Evolutionary conservation across 1,140 invertebrate genomes (phyloP).

Genomic region (Aphelinus certus): DNA sequence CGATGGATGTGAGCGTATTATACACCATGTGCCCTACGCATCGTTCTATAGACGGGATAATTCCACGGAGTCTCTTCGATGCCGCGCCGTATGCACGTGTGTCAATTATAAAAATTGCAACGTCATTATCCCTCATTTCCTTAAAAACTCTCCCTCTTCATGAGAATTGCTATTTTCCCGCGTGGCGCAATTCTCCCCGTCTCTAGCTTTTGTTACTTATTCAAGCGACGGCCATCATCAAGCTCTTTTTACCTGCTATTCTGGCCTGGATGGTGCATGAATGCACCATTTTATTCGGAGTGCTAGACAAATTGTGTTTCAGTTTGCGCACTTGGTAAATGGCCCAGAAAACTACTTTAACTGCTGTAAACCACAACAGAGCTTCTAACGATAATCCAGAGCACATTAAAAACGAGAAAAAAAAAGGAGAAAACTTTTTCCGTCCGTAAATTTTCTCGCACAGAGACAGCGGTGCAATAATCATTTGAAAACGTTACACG

Average conservation of each 20-base stretch:
- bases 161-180: background rate
- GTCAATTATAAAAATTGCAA: conserved; percentile 31
- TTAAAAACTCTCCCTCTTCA: conserved; percentile 17
- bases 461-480: too few species aligned
- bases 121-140: conserved; percentile 30
- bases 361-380: too few species aligned
- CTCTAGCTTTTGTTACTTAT: background rate
- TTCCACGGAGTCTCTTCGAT: conserved; percentile 1
- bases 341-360: background rate
- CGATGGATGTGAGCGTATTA: too few species aligned
- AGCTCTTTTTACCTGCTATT: conserved; percentile 5
- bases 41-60: background rate
- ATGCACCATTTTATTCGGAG: conserved; percentile 10
- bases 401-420: too few species aligned
- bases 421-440: too few species aligned
- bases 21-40: too few species aligned
- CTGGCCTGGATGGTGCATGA: background rate
- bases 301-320: conserved; percentile 17
- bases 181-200: background rate
- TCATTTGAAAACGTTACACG: too few species aligned
- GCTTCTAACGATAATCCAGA: too few species aligned
- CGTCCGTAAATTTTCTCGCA: too few species aligned
- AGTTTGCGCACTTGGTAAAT: conserved; percentile 9
- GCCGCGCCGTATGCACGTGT: background rate
- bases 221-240: background rate